Conservation (phyloP, 2,888 invertebrate genomes). For the Andrena flavipes region DNA sequence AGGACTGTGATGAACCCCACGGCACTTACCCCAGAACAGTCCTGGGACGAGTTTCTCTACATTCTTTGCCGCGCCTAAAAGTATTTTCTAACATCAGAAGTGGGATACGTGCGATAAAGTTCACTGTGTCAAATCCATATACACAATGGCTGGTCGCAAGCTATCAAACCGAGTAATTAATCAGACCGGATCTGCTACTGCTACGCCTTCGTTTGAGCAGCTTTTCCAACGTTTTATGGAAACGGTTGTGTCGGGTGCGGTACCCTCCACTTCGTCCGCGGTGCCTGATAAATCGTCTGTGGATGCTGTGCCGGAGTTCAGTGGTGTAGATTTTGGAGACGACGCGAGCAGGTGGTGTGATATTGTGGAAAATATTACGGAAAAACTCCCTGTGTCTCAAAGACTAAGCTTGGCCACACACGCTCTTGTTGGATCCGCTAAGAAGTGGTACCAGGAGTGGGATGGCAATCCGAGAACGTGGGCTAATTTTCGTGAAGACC, state of each 20-base stretch:
- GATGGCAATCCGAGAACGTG: constrained; percentile 27
- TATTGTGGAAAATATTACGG: neutral
- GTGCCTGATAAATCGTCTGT: neutral
- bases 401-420: constrained; percentile 5
- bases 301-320: constrained; percentile 8
- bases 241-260: neutral
- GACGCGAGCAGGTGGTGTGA: constrained; percentile 20
- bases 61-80: no score
- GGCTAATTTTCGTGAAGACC: constrained; percentile 19
- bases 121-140: neutral
- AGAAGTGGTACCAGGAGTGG: constrained; percentile 19
- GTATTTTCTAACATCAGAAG: constrained; percentile 25
- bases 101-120: neutral
- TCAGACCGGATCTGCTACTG: neutral
- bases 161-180: no score
- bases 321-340: constrained; percentile 23
- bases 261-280: neutral
- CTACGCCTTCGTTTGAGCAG: neutral
- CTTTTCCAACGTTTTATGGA: neutral
- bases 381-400: neutral
- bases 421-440: constrained; percentile 9
- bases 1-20: no score
- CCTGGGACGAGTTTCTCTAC: no score
- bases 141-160: neutral
- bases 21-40: no score